A percentile compares a stretch with the other conserved stretches of the same genome.
Conservation (phyloP, 35 echinoderm and acorn worm genomes). For the Eucidaris tribuloides region DNA sequence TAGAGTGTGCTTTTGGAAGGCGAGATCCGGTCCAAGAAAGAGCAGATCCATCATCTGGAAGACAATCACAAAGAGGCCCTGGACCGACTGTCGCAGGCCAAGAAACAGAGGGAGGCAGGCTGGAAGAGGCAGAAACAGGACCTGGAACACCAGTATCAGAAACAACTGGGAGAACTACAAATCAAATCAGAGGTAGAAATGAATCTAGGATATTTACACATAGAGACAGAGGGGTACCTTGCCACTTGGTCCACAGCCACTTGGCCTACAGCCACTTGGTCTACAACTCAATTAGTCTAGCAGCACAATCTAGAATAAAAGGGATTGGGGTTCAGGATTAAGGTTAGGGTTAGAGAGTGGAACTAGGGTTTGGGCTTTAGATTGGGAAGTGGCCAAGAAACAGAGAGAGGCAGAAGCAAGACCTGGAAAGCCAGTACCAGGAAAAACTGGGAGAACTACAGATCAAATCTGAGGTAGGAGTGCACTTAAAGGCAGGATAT, state of each 20-base stretch:
- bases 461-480: constrained; percentile 68
- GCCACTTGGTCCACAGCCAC: too few relatives aligned
- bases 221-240: too few relatives aligned
- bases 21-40: constrained; percentile 62
- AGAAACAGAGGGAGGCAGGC: constrained; percentile 57
- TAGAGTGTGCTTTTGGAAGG: constrained; percentile 47
- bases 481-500: too few relatives aligned
- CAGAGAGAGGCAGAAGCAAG: constrained; percentile 31
- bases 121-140: constrained; percentile 61
- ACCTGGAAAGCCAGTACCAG: constrained; percentile 67
- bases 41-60: constrained; percentile 49
- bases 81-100: constrained; percentile 43
- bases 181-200: constrained; percentile 72
- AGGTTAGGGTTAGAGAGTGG: too few relatives aligned
- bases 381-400: too few relatives aligned
- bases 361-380: too few relatives aligned
- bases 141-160: constrained; percentile 79
- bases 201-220: too few relatives aligned
- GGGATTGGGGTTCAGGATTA: too few relatives aligned
- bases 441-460: constrained; percentile 67
- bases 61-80: constrained; percentile 78
- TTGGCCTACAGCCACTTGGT: too few relatives aligned
- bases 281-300: too few relatives aligned
- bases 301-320: too few relatives aligned
- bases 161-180: constrained; percentile 70